Conservation (phyloP, 2,797 vertebrate species). For the Cyprinodon diabolis region DNA sequence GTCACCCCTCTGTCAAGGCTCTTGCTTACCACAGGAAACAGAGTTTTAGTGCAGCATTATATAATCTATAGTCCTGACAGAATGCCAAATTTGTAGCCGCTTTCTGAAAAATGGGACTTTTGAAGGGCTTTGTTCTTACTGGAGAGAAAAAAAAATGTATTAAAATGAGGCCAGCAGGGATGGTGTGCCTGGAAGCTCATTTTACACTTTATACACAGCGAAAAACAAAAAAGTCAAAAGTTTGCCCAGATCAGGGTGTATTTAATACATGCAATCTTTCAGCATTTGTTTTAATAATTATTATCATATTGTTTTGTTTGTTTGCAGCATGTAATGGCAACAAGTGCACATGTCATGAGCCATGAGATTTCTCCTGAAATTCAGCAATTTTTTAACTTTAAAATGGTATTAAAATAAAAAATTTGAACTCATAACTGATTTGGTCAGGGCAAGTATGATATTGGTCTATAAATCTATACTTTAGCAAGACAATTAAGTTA, state of each 20-base stretch:
- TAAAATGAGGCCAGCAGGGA: constrained; percentile 63
- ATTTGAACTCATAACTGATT: neutral
- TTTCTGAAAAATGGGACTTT: constrained; percentile 53
- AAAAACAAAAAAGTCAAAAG: constrained; percentile 32
- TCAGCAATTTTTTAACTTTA: neutral
- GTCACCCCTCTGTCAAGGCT: constrained; percentile 47
- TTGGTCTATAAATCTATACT: neutral
- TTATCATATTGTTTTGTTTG: neutral
- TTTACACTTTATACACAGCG: constrained; percentile 56
- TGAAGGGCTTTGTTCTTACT: constrained; percentile 68
- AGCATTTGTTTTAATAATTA: neutral
- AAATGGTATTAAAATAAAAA: neutral
- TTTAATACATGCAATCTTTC: constrained; percentile 11
- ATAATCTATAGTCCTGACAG: constrained; percentile 62
- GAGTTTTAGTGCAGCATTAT: constrained; percentile 54
- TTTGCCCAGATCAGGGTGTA: constrained; percentile 36
- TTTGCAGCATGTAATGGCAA: neutral
- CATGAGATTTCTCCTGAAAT: neutral
- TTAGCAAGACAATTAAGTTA: neutral
- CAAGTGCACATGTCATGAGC: neutral
- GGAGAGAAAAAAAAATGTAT: too few relatives aligned
- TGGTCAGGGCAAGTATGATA: neutral
- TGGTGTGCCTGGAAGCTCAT: constrained; percentile 48
- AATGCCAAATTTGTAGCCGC: constrained; percentile 60
- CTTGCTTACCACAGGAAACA: constrained; percentile 57